phyloP scores from a whole-genome alignment of 2,888 invertebrate genomes.

The Imbricaverruca yamaguchii region DNA sequence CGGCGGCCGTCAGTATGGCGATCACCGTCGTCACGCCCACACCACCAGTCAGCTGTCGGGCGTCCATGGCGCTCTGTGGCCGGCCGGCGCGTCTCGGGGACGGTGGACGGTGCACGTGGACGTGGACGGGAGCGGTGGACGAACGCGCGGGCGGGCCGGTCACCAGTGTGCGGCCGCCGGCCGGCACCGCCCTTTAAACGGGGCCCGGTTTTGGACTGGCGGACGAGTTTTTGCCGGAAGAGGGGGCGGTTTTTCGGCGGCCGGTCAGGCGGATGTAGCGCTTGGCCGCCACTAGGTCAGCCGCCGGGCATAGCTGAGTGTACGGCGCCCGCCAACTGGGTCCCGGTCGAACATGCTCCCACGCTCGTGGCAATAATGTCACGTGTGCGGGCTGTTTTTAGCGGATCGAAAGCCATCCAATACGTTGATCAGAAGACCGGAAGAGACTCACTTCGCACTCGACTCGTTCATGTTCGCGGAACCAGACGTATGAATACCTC shows the following conservation, averaged over 20 bases:
- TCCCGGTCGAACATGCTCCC: neutral
- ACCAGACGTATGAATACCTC: too few species aligned
- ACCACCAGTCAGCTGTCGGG: neutral
- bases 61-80: neutral
- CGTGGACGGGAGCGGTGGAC: too few species aligned
- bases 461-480: too few species aligned
- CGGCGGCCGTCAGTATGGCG: neutral
- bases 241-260: neutral
- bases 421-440: neutral
- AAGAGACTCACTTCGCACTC: too few species aligned
- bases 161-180: too few species aligned
- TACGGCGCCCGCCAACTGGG: neutral
- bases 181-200: neutral
- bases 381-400: neutral
- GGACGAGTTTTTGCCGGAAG: neutral
- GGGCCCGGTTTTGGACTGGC: neutral
- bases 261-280: neutral
- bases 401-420: neutral
- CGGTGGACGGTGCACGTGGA: too few species aligned
- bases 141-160: too few species aligned
- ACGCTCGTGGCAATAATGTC: neutral
- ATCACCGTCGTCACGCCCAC: slow-evolving; percentile 20
- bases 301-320: neutral
- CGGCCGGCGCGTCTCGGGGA: too few species aligned
- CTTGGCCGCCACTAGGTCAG: too few species aligned